phyloP scores from a whole-genome alignment of 2,888 invertebrate species.

The Ennomos quercinarius region DNA sequence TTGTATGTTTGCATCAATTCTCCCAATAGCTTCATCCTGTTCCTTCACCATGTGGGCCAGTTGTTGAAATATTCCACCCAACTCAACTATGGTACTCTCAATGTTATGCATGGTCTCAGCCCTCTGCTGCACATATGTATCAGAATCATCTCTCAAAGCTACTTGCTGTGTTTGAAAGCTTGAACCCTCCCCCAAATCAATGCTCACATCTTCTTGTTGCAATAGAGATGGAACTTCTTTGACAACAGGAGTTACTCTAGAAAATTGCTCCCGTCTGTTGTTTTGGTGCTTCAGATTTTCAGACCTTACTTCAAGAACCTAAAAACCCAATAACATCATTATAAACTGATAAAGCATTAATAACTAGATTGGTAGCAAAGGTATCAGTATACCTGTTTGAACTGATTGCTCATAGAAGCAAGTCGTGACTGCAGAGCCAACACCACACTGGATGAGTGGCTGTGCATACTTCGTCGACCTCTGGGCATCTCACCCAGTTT shows the following conservation, averaged over 20 bases:
- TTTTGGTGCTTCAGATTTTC: slow-evolving; percentile 99
- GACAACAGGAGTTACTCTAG: slow-evolving; percentile 74
- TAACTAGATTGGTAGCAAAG: not conserved
- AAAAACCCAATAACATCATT: slow-evolving; percentile 28
- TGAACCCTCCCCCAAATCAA: slow-evolving; percentile 91
- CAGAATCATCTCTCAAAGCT: slow-evolving; percentile 93
- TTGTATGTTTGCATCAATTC: slow-evolving; percentile 98
- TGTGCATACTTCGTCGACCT: slow-evolving; percentile 93
- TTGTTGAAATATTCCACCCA: slow-evolving; percentile 99
- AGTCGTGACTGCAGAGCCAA: slow-evolving; percentile 96
- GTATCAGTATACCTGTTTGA: slow-evolving; percentile 89
- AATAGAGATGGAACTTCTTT: slow-evolving; percentile 76
- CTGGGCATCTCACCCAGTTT: slow-evolving; percentile 93
- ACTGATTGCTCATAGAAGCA: slow-evolving; percentile 98
- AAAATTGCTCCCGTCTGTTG: slow-evolving; percentile 95
- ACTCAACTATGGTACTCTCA: slow-evolving; percentile 98
- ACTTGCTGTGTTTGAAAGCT: slow-evolving; percentile 86
- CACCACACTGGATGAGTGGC: slow-evolving; percentile 97
- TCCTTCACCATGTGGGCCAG: slow-evolving; percentile 98
- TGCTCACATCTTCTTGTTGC: slow-evolving; percentile 91
- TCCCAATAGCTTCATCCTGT: slow-evolving; percentile 98
- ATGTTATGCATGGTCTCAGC: slow-evolving; percentile 99
- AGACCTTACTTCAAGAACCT: slow-evolving; percentile 97
- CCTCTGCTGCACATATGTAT: slow-evolving; percentile 95
- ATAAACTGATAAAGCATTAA: too few species aligned